Evolutionary conservation across 2,113 vertebrate genomes (phyloP), one percentile per base, ranked within the genome.

Genomic region (Gorilla gorilla): DNA sequence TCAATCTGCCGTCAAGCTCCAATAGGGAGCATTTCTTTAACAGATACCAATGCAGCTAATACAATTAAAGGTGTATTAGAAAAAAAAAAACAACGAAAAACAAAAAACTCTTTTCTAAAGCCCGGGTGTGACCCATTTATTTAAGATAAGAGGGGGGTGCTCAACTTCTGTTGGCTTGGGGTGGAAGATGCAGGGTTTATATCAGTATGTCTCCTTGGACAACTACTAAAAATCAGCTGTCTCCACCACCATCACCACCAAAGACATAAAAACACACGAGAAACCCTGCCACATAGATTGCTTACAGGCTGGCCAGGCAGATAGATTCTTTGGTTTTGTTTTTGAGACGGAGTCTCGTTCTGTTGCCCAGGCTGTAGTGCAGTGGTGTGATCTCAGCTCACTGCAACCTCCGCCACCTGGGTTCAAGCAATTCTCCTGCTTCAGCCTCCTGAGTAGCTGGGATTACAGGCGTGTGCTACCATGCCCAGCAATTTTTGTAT

Each of bases 201-300:
- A 35, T 83, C 13, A 20, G 11, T 45, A 20, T 2, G 22, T 23
- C 3, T 90, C 40, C 50, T 32, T n/a, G 61, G 50, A 32, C 20
- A 76, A 48, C n/a, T 38, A 40, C 14, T 25, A 61, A 72, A 35
- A 50, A 50, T 13, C 12, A 45, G 18, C 13, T 25, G 4, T 35
- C 13, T 0, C 30, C 6, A 13, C 32, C 38, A 1, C 4, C 18
- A 27, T 22, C 20, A 50, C 18, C 50, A 57, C 7, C 8, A 8
- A 64, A 80, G 52, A 73, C 35, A 66, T 11, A 86, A 55, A 79
- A 75, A 38, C 14, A 16, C 35, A 5, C 18, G 23, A 23, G 79
- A 92, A 75, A 20, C 11, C 25, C 70, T 75, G 25, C 17, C 27
- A 66, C 0, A 16, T 14, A 32, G 38, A 14, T 68, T 50, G 35